phyloP scores from a whole-genome alignment of 2,113 vertebrate species.

The Coptodon rendalli region DNA sequence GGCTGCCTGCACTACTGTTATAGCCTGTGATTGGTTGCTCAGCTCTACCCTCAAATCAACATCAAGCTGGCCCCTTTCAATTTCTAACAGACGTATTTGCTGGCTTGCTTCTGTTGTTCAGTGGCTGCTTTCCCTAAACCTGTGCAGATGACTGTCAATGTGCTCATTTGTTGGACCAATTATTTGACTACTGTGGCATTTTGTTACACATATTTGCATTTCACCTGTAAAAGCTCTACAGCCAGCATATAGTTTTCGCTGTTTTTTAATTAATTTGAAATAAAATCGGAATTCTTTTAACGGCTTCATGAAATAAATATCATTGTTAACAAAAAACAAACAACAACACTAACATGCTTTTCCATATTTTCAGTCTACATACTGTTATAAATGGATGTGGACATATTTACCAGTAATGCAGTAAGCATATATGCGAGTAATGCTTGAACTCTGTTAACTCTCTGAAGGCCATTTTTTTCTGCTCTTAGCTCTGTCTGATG shows the following conservation, averaged over 20 bases:
- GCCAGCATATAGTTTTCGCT: background rate
- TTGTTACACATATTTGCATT: background rate
- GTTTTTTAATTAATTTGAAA: background rate
- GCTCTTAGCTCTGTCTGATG: background rate
- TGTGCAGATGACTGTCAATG: background rate
- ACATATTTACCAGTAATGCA: background rate
- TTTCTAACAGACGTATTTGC: background rate
- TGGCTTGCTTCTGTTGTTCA: background rate
- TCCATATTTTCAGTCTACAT: background rate
- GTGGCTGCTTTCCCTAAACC: background rate
- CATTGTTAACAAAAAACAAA: background rate
- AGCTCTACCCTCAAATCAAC: background rate
- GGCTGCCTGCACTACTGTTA: background rate
- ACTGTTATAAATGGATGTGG: background rate
- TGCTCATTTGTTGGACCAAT: background rate
- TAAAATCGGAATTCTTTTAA: background rate
- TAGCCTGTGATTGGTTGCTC: background rate
- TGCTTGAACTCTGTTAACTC: background rate
- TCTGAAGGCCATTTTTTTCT: background rate
- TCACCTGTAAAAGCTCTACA: background rate
- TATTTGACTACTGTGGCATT: background rate
- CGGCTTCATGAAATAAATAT: fast-evolving
- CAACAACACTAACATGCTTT: background rate
- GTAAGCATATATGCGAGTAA: background rate
- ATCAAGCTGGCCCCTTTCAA: background rate